Base-by-base conservation (phyloP, 2,113 vertebrate genomes). In the Panurus biarmicus region DNA sequence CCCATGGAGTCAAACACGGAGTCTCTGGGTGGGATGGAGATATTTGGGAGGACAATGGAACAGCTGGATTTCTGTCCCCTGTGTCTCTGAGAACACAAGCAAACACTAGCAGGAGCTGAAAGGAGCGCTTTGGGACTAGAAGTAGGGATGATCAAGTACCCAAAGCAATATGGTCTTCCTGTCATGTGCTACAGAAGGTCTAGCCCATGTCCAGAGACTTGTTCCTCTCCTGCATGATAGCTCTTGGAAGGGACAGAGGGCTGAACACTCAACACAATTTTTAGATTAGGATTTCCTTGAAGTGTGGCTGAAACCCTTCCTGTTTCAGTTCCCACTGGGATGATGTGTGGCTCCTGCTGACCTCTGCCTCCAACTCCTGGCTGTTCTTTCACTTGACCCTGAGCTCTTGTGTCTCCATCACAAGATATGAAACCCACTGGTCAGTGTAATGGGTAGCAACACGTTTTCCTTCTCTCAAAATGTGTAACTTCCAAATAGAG, bases 21-120 rank as follows among this genome's bases (percentile, higher is more conserved):
- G 72, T 98, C 98, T 14, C 98, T 98, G 31, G 65, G 54, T 0
- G 97, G 98, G 36, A 98, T 96, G 45, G 28, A 78, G 90, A 98
- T 98, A 89, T 98, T 97, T 93, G 98, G 97, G 89, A 98, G 98
- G 92, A 98, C 42, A 18, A 98, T 76, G 2, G 96, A 97, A 47
- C 98, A 98, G 28, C 92, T 96, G 2, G 94, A 73, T n/a, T 73
- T 72, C 76, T 97, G 96, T 96, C 28, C 96, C 89, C 20, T 95
- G 90, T 23, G 96, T 75, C 88, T 98, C 97, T 62, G 82, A 96
- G 17, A 97, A 31, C 35, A 97, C 71, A 20, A 97, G 96, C 91
- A 97, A 98, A 61, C 20, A 54, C 45, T 44, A 35, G 7, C 47
- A 69, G 53, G 36, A 87, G 44, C 23, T 11, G 57, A 23, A 23